These are phyloP conservation scores for Anadara kagoshimensis DNA, from an alignment of 1,140 invertebrate species.

Conservation along the genomic window DNA sequence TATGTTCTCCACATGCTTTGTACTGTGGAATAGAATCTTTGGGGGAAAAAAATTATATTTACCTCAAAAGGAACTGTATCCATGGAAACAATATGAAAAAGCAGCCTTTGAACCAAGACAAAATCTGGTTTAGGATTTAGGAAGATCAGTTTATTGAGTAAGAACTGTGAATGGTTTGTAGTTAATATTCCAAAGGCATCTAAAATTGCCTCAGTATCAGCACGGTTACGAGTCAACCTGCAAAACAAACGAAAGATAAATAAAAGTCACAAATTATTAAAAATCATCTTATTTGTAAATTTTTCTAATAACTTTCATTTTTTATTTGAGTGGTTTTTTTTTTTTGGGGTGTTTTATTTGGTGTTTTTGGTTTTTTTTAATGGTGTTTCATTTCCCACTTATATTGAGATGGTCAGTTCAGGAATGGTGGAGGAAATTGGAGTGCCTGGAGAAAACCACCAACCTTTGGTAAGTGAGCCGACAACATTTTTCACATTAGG, in stretches of 20 bases:
- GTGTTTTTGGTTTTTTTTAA: too few relatives aligned
- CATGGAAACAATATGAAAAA: conserved; percentile 32
- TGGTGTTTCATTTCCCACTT: too few relatives aligned
- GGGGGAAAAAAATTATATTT: not conserved
- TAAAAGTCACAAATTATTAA: not conserved
- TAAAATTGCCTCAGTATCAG: conserved; percentile 26
- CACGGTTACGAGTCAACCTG: conserved; percentile 12
- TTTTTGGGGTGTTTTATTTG: too few relatives aligned
- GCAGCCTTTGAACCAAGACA: conserved; percentile 24
- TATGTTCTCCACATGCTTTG: too few relatives aligned
- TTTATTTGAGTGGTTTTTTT: too few relatives aligned
- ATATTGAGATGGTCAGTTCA: too few relatives aligned
- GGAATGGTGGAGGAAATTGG: too few relatives aligned
- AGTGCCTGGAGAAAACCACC: too few relatives aligned
- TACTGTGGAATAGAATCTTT: too few relatives aligned
- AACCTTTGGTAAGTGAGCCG: too few relatives aligned
- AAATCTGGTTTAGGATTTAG: conserved; percentile 13
- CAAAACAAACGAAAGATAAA: not conserved
- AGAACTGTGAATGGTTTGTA: conserved; percentile 24
- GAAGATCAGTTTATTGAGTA: conserved; percentile 28
- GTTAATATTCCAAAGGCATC: conserved; percentile 38
- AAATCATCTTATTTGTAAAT: not conserved
- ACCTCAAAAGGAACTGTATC: conserved; percentile 34
- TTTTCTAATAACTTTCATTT: not conserved
- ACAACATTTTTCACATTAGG: too few relatives aligned